Evolutionary conservation across 2,888 invertebrate species (phyloP), one percentile per base, ranked within the genome.

Genomic region (Conchocele bisecta): DNA sequence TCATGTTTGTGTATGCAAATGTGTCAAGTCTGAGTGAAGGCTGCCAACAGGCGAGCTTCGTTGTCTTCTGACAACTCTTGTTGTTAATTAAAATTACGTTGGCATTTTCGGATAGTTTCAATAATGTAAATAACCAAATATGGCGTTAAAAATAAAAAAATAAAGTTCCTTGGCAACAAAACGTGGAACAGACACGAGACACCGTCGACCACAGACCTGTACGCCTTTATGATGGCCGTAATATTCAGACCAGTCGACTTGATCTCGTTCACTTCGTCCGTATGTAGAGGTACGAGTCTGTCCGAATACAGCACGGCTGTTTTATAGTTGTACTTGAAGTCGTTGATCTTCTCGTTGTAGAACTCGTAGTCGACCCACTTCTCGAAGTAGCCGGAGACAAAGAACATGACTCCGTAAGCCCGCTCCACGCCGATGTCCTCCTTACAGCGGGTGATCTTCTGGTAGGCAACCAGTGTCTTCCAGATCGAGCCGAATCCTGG

Each of bases 351-450:
- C 33, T 94, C 94, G 80, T 97, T 95, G 89, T 95, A 97, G 77
- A 93, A 93, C 39, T 94, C 93, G 89, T 96, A 96, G 70, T 94
- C 95, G 44, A 94, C 93, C 0, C 93, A 93, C 11, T 93, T 93
- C 1, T 96, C 92, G 58, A 87, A 87, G 3, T 93, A 93, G 0
- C 96, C 96, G 76, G 95, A 93, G 0, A 96, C 96, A 87, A 95
- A 97, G 91, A 96, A 97, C 91, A 96, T 96, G 75, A 96, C 95
- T 1, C 97, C 97, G 78, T 96, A 94, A 0, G 96, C 96, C 20
- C 96, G 95, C 0, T 96, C 95, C 60, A 97, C 96, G 0, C 96
- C 96, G 66, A 95, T 94, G 87, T 96, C 96, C 89, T 97, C 97
- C 78, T 97, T 96, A 88, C 96, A 96, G 7, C 96, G 94, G 0